Percentiles rank a stretch among this genome's conserved stretches.
These are phyloP conservation scores for Puntigrus tetrazona DNA, from an alignment of 2,113 vertebrate genomes.

Conservation along the genomic window DNA sequence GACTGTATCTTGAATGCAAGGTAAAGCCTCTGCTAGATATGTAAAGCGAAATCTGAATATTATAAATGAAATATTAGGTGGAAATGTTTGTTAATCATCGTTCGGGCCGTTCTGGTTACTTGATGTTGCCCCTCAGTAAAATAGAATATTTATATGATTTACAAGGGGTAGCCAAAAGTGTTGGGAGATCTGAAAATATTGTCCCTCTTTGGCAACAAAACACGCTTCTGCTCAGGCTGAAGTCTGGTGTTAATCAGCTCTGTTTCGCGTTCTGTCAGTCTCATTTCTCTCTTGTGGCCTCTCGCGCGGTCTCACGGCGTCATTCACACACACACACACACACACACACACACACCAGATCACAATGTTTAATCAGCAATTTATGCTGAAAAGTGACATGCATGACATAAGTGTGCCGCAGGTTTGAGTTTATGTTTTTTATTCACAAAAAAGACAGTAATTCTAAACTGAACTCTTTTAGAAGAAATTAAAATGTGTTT, in stretches of 20 bases:
- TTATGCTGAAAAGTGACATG: background rate
- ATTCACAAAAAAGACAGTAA: background rate
- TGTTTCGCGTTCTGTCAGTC: background rate
- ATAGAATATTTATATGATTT: background rate
- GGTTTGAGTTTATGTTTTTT: background rate
- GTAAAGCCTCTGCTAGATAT: no score
- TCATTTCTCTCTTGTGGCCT: constrained; percentile 26
- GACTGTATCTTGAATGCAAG: no score
- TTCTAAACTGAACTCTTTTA: background rate
- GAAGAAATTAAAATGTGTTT: background rate
- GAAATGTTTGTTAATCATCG: no score
- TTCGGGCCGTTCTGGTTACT: no score
- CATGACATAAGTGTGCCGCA: background rate
- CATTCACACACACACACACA: constrained; percentile 1
- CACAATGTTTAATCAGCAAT: constrained; percentile 14
- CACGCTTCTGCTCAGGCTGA: background rate
- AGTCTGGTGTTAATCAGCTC: constrained; percentile 17
- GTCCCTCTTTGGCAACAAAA: no score
- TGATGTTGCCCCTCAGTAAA: background rate
- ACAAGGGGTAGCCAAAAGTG: no score
- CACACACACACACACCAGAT: background rate
- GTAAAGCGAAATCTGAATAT: no score
- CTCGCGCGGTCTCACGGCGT: background rate
- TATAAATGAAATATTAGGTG: background rate
- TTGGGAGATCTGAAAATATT: no score